These are phyloP conservation scores for Hemibagrus guttatus DNA, from an alignment of 2,797 vertebrate species.

Conservation along the genomic window DNA sequence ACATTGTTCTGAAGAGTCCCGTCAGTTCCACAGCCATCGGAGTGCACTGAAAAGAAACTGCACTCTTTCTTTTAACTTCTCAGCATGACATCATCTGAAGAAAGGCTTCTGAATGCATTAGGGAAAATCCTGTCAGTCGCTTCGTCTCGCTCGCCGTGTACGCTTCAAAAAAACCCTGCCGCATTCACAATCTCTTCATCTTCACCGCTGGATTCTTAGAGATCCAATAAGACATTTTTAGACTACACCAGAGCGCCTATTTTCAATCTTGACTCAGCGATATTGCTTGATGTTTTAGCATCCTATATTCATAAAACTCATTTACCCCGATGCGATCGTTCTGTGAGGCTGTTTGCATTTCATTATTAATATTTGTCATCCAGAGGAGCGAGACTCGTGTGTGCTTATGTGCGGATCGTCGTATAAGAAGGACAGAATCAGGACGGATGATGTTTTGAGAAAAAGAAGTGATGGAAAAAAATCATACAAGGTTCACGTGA, in stretches of 20 bases:
- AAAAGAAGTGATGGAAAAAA: no score
- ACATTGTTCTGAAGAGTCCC: conserved; percentile 13
- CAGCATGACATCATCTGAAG: neutral
- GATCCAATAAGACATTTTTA: neutral
- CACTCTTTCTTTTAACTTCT: neutral
- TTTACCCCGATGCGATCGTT: neutral
- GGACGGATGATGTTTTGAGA: neutral
- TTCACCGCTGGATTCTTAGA: neutral
- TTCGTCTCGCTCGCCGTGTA: neutral
- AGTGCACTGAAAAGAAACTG: neutral
- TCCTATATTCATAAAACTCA: neutral
- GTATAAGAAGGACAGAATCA: neutral
- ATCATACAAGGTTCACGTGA: neutral
- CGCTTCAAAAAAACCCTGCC: neutral
- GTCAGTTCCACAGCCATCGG: neutral
- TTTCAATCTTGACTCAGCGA: neutral
- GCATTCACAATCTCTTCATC: neutral
- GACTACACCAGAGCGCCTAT: neutral
- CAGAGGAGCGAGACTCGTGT: neutral
- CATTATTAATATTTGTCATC: conserved; percentile 4
- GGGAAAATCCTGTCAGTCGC: conserved; percentile 24
- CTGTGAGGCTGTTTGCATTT: neutral
- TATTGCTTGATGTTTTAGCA: neutral
- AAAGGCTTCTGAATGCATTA: conserved; percentile 17
- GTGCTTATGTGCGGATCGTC: neutral